phyloP scores from a whole-genome alignment of 2,797 vertebrate species.

The Furcifer pardalis region DNA sequence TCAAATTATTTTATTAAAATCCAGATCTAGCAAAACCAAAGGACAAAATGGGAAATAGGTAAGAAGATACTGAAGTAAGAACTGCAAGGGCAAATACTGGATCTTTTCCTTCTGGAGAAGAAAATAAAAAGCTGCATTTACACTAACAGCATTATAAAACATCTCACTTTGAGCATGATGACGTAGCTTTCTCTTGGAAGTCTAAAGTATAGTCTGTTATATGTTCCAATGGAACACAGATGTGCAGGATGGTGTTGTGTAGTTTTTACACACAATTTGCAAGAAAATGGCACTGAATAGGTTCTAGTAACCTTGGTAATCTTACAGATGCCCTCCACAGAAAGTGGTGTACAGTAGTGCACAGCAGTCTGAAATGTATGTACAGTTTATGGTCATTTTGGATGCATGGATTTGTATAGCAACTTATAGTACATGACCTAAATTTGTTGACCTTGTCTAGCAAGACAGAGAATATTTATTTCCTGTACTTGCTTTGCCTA shows the following conservation, averaged over 20 bases:
- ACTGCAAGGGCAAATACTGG: neutral
- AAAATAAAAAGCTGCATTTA: neutral
- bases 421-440: neutral
- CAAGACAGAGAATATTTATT: neutral
- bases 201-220: neutral
- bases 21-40: neutral
- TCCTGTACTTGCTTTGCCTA: slow-evolving; percentile 10
- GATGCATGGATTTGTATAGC: rapidly evolving
- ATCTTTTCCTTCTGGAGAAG: too few relatives aligned
- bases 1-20: neutral
- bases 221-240: neutral
- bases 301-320: slow-evolving; percentile 10
- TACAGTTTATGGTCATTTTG: neutral
- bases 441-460: neutral
- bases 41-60: neutral
- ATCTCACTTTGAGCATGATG: neutral
- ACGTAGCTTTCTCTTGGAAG: neutral
- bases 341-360: neutral
- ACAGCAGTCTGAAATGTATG: neutral
- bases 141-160: neutral
- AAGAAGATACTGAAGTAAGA: neutral
- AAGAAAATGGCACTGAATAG: slow-evolving; percentile 6
- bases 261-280: neutral
- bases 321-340: slow-evolving; percentile 6
- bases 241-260: neutral